These are phyloP conservation scores for Brenthis ino DNA, from an alignment of 2,888 invertebrate genomes.

Conservation along the genomic window DNA sequence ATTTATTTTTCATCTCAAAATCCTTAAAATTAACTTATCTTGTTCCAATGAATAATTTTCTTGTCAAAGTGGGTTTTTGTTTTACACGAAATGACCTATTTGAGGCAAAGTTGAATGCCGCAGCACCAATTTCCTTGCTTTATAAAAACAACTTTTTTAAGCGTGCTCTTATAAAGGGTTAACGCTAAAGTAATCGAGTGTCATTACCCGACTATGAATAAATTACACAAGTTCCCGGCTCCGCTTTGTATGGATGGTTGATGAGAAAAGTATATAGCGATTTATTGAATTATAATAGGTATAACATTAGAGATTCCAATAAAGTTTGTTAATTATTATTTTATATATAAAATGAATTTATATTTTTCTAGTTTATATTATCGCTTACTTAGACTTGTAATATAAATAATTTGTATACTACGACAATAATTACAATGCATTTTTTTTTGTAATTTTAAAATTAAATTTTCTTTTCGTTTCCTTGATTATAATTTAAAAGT, in stretches of 20 bases:
- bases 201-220: slow-evolving; percentile 82
- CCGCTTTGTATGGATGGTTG: slow-evolving; percentile 50
- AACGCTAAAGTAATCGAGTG: slow-evolving; percentile 79
- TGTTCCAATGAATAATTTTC: slow-evolving; percentile 30
- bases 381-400: no score
- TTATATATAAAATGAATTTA: no score
- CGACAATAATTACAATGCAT: no score
- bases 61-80: slow-evolving; percentile 35
- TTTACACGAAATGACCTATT: slow-evolving; percentile 37
- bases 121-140: slow-evolving; percentile 44
- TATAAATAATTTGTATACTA: no score
- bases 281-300: neutral
- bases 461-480: no score
- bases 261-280: slow-evolving; percentile 42
- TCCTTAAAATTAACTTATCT: slow-evolving; percentile 13
- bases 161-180: slow-evolving; percentile 71
- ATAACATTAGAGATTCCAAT: neutral
- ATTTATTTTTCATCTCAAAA: slow-evolving; percentile 13
- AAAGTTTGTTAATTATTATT: no score
- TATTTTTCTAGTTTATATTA: no score
- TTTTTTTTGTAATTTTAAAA: no score
- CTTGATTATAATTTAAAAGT: neutral
- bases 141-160: slow-evolving; percentile 71
- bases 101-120: slow-evolving; percentile 34
- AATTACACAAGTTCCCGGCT: slow-evolving; percentile 63